Evolutionary conservation across 2,888 invertebrate species (phyloP).

Genomic region (Clivina fossor): DNA sequence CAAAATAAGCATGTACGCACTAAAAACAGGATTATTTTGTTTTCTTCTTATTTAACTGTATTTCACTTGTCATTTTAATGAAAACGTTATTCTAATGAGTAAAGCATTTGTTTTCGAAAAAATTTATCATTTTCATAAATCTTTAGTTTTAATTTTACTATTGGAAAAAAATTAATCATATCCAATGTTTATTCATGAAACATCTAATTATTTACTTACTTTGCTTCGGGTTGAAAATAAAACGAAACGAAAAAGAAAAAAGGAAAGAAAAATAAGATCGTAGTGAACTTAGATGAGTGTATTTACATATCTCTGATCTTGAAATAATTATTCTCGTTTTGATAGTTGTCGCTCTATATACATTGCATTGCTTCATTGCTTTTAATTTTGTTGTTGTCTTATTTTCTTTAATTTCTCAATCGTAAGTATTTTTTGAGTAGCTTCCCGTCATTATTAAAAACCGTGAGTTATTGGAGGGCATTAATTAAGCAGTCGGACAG

Average conservation of each 20-base stretch:
- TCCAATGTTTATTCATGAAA: conserved; percentile 24
- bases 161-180: conserved; percentile 20
- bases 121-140: conserved; percentile 16
- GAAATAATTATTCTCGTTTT: conserved; percentile 19
- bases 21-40: no score
- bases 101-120: conserved; percentile 19
- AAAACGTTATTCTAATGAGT: conserved; percentile 21
- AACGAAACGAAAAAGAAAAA: conserved; percentile 11
- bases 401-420: conserved; percentile 27
- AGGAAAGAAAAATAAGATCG: background rate
- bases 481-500: conserved; percentile 22
- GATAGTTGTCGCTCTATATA: conserved; percentile 14
- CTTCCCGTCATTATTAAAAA: conserved; percentile 19
- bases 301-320: conserved; percentile 26
- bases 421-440: conserved; percentile 24
- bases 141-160: conserved; percentile 15
- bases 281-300: conserved; percentile 15
- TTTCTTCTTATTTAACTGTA: no score
- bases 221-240: background rate
- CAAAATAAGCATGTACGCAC: no score
- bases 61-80: no score
- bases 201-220: conserved; percentile 23
- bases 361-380: conserved; percentile 22
- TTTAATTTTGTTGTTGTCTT: conserved; percentile 19
- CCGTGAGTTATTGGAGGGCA: conserved; percentile 22